phyloP scores from a whole-genome alignment of 2,797 vertebrate species.

The Enteromius afrohamiltoni region DNA sequence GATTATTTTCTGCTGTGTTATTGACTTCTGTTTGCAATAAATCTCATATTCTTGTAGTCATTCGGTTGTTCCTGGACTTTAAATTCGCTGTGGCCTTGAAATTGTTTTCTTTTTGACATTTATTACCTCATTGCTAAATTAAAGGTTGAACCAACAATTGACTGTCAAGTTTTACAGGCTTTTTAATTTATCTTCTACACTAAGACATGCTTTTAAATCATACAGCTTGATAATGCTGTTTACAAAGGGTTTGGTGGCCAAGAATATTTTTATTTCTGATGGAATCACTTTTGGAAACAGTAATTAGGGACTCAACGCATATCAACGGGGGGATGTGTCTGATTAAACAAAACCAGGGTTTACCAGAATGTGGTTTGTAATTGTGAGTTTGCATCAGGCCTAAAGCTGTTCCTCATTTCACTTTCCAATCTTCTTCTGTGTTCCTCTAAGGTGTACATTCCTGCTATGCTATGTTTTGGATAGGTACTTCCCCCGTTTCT shows the following conservation, averaged over 20 bases:
- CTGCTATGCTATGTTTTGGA: neutral
- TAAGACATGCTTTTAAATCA: slow-evolving; percentile 25
- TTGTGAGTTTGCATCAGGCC: neutral
- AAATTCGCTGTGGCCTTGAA: neutral
- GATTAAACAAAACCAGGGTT: neutral
- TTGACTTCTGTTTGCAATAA: slow-evolving; percentile 9
- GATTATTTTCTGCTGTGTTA: neutral
- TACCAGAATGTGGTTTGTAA: neutral
- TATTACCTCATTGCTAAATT: neutral
- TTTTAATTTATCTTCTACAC: slow-evolving; percentile 21
- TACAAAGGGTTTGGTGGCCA: slow-evolving; percentile 22
- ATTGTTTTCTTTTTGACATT: slow-evolving; percentile 15
- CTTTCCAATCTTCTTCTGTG: slow-evolving; percentile 26
- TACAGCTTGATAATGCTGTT: neutral
- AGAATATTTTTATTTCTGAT: neutral
- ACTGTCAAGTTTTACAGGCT: slow-evolving; percentile 37
- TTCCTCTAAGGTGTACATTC: slow-evolving; percentile 42
- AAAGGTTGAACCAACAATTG: slow-evolving; percentile 3
- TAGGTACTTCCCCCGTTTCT: slow-evolving; percentile 21
- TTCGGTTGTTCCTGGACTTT: neutral
- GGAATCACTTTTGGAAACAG: neutral
- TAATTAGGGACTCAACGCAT: neutral
- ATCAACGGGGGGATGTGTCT: neutral
- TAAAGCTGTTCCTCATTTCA: slow-evolving; percentile 26
- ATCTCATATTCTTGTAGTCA: neutral